Conservation (phyloP, 2,888 invertebrate species). For the Idaea biselata region DNA sequence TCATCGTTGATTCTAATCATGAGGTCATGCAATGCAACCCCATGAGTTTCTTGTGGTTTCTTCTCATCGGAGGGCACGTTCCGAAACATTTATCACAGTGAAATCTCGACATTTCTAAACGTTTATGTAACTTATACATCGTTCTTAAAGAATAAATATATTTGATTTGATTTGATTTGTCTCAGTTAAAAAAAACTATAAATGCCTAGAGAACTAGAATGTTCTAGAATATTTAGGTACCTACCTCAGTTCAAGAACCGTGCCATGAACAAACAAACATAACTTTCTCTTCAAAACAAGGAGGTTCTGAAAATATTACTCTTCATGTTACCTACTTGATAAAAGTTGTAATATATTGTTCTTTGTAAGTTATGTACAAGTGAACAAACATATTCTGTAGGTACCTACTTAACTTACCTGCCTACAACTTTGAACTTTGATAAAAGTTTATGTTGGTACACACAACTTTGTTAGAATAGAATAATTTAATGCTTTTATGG, state of each 20-base stretch:
- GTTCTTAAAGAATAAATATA: too few species aligned
- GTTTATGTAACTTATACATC: too few species aligned
- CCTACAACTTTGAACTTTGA: neutral
- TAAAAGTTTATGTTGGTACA: neutral
- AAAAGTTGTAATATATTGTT: neutral
- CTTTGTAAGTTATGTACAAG: conserved; percentile 1
- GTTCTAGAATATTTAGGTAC: neutral
- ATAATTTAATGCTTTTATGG: too few species aligned
- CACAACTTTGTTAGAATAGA: neutral
- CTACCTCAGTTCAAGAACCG: neutral
- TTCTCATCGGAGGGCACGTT: too few species aligned
- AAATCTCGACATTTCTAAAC: too few species aligned
- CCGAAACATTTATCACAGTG: too few species aligned
- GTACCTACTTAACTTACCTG: neutral
- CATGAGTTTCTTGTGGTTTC: too few species aligned
- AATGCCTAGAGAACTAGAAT: neutral
- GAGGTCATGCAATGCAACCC: too few species aligned
- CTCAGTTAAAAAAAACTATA: neutral
- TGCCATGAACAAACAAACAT: conserved; percentile 11
- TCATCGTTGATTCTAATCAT: too few species aligned
- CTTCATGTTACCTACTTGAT: conserved; percentile 10
- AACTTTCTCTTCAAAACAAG: conserved; percentile 19
- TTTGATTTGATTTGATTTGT: too few species aligned
- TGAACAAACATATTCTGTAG: neutral
- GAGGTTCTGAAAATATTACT: conserved; percentile 19